Percentiles rank a stretch among this genome's conserved stretches.
Conservation (phyloP, 1,140 invertebrate genomes). For the Rhynchophorus ferrugineus region DNA sequence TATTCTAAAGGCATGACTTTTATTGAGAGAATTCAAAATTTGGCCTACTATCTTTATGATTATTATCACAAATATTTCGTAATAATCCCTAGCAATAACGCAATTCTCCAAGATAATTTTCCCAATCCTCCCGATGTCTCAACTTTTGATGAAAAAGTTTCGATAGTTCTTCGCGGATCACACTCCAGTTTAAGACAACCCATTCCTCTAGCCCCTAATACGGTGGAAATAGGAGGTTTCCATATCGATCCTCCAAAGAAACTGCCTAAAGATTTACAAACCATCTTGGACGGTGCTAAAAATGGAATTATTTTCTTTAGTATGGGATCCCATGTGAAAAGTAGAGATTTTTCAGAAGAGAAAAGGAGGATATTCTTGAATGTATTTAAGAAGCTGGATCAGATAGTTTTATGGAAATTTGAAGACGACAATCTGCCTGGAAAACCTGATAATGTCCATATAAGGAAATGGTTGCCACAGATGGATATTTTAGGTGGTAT, state of each 20-base stretch:
- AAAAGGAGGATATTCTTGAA: conserved; percentile 35
- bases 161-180: conserved; percentile 50
- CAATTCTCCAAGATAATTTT: conserved; percentile 4
- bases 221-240: conserved; percentile 48
- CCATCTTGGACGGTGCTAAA: conserved; percentile 48
- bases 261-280: conserved; percentile 45
- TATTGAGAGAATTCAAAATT: not conserved
- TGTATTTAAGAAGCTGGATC: conserved; percentile 42
- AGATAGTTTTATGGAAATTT: conserved; percentile 50
- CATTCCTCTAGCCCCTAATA: conserved; percentile 48
- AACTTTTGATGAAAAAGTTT: conserved; percentile 36
- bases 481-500: conserved; percentile 49
- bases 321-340: conserved; percentile 44
- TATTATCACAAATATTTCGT: not conserved
- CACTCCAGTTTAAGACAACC: conserved; percentile 47
- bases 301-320: conserved; percentile 54
- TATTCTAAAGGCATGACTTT: conserved; percentile 8
- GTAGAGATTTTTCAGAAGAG: conserved; percentile 35
- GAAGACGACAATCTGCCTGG: conserved; percentile 42
- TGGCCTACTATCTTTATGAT: conserved; percentile 4
- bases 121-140: not conserved
- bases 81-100: conserved; percentile 4
- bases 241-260: conserved; percentile 39
- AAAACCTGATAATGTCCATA: conserved; percentile 44
- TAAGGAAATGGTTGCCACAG: conserved; percentile 51